Evolutionary conservation across 2,888 invertebrate species (phyloP).

Genomic region (Mythimna impura): DNA sequence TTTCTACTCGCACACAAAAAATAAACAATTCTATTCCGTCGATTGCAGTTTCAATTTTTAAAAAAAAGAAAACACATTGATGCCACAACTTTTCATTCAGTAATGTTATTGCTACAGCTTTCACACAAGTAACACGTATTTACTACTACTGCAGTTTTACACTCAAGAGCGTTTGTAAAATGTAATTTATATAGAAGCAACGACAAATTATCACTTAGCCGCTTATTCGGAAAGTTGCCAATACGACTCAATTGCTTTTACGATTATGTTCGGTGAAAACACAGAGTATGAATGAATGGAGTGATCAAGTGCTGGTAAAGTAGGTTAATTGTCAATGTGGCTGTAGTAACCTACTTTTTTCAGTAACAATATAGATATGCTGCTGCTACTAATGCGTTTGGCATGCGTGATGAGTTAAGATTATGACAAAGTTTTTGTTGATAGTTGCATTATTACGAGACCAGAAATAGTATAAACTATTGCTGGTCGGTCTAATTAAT

Average conservation of each 20-base stretch:
- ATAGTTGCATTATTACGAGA: not conserved
- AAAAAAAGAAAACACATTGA: not conserved
- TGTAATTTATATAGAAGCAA: conserved; percentile 49
- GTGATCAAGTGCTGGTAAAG: not conserved
- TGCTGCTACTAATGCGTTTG: not conserved
- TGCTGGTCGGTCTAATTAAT: too few species aligned
- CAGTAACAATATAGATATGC: not conserved
- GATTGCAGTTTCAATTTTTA: not conserved
- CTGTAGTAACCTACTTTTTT: not conserved
- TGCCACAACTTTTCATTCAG: conserved; percentile 28
- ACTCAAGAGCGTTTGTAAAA: conserved; percentile 34
- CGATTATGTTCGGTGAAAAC: conserved; percentile 24
- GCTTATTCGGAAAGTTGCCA: conserved; percentile 56
- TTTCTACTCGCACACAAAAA: not conserved
- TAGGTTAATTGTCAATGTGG: not conserved
- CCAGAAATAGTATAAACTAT: too few species aligned
- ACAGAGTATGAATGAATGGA: conserved; percentile 28
- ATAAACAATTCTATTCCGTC: not conserved
- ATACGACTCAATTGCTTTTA: conserved; percentile 53
- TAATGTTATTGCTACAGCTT: not conserved
- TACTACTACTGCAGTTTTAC: conserved; percentile 17
- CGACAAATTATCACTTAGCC: conserved; percentile 59
- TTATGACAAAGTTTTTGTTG: not conserved
- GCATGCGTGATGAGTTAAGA: not conserved
- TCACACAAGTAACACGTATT: conserved; percentile 13